Conservation (phyloP, 2,888 invertebrate genomes). For the Gordius sp. region DNA sequence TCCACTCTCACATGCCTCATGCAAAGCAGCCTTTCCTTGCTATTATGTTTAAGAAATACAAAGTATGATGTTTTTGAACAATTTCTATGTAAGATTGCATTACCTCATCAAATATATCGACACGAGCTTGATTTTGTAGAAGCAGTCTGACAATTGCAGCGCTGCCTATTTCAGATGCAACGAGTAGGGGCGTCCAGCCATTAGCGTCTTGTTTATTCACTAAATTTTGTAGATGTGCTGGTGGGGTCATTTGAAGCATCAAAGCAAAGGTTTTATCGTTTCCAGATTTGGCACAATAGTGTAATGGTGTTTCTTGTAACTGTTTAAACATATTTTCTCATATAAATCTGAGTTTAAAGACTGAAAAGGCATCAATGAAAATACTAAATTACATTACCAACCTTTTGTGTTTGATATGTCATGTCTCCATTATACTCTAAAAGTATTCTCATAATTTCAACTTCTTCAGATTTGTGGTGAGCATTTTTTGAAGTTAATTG, state of each 20-base stretch:
- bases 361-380: not conserved
- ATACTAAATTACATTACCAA: slow-evolving; percentile 23
- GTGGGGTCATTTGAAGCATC: slow-evolving; percentile 67
- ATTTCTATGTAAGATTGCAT: slow-evolving; percentile 30
- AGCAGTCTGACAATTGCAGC: slow-evolving; percentile 58
- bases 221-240: slow-evolving; percentile 66
- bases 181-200: slow-evolving; percentile 80
- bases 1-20: slow-evolving; percentile 64
- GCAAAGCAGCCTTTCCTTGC: slow-evolving; percentile 54
- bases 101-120: slow-evolving; percentile 90
- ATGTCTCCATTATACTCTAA: slow-evolving; percentile 73
- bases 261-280: slow-evolving; percentile 77
- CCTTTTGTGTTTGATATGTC: slow-evolving; percentile 46
- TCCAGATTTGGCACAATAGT: slow-evolving; percentile 72
- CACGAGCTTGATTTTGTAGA: slow-evolving; percentile 71
- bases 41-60: slow-evolving; percentile 18
- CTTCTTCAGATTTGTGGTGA: slow-evolving; percentile 44
- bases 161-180: slow-evolving; percentile 81
- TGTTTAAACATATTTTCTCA: slow-evolving; percentile 34
- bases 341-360: slow-evolving; percentile 18
- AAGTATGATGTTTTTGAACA: slow-evolving; percentile 1
- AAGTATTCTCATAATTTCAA: slow-evolving; percentile 58
- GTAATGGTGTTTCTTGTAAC: slow-evolving; percentile 72
- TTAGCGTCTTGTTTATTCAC: not conserved
- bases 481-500: slow-evolving; percentile 55